A percentile compares a stretch with the other conserved stretches of the same genome.
These are phyloP conservation scores for Murina feae DNA, from an alignment of 2,113 vertebrate genomes.

Conservation along the genomic window DNA sequence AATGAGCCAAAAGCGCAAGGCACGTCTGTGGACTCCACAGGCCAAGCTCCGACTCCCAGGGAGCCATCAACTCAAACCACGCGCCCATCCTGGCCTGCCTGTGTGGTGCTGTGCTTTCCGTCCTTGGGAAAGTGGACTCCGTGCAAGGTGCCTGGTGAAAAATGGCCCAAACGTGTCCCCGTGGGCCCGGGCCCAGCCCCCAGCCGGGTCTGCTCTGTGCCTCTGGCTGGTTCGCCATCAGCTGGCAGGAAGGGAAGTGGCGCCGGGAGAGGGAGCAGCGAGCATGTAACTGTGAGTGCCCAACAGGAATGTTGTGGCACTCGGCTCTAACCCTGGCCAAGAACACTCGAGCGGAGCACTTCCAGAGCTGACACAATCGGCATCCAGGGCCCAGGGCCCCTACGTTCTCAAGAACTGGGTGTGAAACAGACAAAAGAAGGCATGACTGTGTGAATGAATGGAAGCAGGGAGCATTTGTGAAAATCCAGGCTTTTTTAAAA, in stretches of 20 bases:
- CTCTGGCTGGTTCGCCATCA: conserved; percentile 8
- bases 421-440: background rate
- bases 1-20: background rate
- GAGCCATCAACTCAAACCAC: background rate
- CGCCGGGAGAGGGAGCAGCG: background rate
- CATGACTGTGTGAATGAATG: background rate
- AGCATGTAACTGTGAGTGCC: conserved; percentile 50
- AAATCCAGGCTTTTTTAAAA: background rate
- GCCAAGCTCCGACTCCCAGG: background rate
- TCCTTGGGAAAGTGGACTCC: background rate
- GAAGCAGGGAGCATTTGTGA: background rate
- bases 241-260: conserved; percentile 31
- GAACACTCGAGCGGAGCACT: background rate
- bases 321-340: too few relatives aligned
- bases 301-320: conserved; percentile 72
- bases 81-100: background rate
- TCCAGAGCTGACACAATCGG: background rate
- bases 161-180: background rate
- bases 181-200: rapidly evolving
- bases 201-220: background rate
- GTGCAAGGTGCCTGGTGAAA: background rate
- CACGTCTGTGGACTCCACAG: background rate
- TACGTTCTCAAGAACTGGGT: background rate
- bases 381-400: background rate
- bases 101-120: background rate